These are phyloP conservation scores for Conus canariensis DNA, from an alignment of 2,888 invertebrate species.

Conservation along the genomic window DNA sequence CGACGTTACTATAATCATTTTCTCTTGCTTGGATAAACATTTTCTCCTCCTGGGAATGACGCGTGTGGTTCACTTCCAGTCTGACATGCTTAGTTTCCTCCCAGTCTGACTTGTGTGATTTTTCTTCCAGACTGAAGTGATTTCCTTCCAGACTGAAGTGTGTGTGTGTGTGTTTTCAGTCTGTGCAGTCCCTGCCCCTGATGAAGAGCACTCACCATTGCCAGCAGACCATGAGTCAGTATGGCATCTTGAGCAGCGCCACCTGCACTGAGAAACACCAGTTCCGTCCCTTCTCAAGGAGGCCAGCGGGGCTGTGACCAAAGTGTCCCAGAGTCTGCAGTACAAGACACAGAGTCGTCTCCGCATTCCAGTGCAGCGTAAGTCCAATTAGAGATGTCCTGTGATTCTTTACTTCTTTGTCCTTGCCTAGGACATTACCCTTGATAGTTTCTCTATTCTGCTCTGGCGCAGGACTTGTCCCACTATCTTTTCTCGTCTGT, in stretches of 20 bases:
- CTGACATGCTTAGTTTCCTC: too few species aligned
- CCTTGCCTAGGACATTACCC: not conserved
- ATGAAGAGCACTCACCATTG: conserved; percentile 82
- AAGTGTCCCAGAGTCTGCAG: conserved; percentile 76
- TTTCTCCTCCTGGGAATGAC: too few species aligned
- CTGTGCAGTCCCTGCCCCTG: conserved; percentile 75
- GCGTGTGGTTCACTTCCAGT: too few species aligned
- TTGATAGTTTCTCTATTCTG: not conserved
- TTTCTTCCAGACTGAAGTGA: too few species aligned
- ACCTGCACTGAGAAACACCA: conserved; percentile 86
- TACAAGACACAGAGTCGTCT: conserved; percentile 82
- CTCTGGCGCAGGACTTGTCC: not conserved
- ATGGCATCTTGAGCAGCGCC: conserved; percentile 85
- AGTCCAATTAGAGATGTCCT: conserved; percentile 62
- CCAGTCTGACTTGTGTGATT: too few species aligned
- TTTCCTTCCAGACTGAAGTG: not conserved
- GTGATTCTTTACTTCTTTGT: not conserved
- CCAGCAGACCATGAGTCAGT: conserved; percentile 83
- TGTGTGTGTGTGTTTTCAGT: conserved; percentile 17
- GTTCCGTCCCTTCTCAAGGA: conserved; percentile 86
- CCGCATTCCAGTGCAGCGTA: conserved; percentile 84
- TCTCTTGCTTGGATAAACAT: too few species aligned
- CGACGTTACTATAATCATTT: too few species aligned
- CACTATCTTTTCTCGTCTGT: not conserved
- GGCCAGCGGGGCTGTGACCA: conserved; percentile 79